phyloP scores from a whole-genome alignment of 2,888 invertebrate species.

The Mimumesa dahlbomi region DNA sequence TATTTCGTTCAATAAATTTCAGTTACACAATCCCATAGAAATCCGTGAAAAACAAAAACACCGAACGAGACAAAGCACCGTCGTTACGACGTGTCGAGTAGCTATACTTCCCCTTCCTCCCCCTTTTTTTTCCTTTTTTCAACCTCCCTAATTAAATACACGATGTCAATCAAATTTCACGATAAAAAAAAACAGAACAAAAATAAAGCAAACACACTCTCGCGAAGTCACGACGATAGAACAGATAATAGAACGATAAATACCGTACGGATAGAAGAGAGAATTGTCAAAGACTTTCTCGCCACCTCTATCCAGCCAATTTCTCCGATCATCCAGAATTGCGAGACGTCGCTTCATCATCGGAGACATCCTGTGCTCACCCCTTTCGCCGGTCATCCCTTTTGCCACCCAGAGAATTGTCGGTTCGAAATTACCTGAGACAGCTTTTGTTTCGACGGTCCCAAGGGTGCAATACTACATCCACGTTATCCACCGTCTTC shows the following conservation, averaged over 20 bases:
- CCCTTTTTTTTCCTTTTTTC: too few species aligned
- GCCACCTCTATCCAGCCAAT: neutral
- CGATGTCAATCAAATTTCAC: too few species aligned
- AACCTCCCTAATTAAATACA: too few species aligned
- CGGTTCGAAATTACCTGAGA: slow-evolving; percentile 46
- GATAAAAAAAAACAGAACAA: too few species aligned
- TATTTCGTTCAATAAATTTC: slow-evolving; percentile 13
- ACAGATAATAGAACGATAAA: neutral
- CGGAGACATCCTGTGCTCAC: slow-evolving; percentile 25
- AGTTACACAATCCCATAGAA: neutral
- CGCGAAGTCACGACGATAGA: too few species aligned
- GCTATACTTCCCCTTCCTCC: too few species aligned
- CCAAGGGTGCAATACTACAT: slow-evolving; percentile 30
- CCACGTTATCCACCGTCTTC: slow-evolving; percentile 16
- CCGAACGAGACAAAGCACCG: too few species aligned
- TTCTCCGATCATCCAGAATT: slow-evolving; percentile 8
- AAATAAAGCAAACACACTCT: too few species aligned
- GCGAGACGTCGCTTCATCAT: slow-evolving; percentile 15
- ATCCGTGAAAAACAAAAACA: too few species aligned
- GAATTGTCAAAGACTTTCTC: neutral
- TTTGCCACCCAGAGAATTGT: slow-evolving; percentile 6
- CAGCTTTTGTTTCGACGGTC: slow-evolving; percentile 40
- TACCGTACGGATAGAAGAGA: neutral
- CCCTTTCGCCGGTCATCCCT: neutral
- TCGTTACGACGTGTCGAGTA: too few species aligned